A percentile compares a stretch with the other conserved stretches of the same genome.
phyloP scores from a whole-genome alignment of 2,797 vertebrate genomes.

The Lacerta bilineata region DNA sequence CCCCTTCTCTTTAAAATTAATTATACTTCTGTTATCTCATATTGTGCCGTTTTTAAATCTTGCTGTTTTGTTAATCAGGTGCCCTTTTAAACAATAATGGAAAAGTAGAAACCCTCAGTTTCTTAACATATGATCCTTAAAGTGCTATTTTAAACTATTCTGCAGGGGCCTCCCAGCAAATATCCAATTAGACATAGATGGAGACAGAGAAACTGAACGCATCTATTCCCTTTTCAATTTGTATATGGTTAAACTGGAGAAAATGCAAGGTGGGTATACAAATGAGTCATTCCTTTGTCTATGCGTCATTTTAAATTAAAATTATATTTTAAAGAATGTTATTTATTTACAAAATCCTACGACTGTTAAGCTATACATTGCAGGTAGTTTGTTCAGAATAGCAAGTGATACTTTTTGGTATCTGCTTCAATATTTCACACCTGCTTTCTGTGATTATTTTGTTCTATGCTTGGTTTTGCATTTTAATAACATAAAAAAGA shows the following conservation, averaged over 20 bases:
- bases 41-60: constrained; percentile 1
- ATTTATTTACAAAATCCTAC: constrained; percentile 30
- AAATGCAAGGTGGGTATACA: constrained; percentile 93
- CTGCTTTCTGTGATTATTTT: too few relatives aligned
- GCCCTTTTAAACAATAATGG: neutral
- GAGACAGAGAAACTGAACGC: constrained; percentile 96
- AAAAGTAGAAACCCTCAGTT: constrained; percentile 20
- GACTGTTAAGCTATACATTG: neutral
- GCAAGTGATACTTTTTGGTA: neutral
- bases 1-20: neutral
- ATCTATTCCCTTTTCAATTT: constrained; percentile 96
- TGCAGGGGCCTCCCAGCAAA: constrained; percentile 94
- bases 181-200: constrained; percentile 97
- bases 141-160: constrained; percentile 32
- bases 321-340: constrained; percentile 19
- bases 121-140: neutral
- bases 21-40: neutral
- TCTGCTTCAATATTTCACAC: too few relatives aligned
- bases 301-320: constrained; percentile 18
- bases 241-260: constrained; percentile 94
- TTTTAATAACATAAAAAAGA: too few relatives aligned
- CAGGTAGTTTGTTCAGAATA: constrained; percentile 38
- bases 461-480: too few relatives aligned
- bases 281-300: constrained; percentile 21
- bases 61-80: constrained; percentile 9